A percentile compares a stretch with the other conserved stretches of the same genome.
phyloP scores from a whole-genome alignment of 2,888 invertebrate species.

The Bibio marci region DNA sequence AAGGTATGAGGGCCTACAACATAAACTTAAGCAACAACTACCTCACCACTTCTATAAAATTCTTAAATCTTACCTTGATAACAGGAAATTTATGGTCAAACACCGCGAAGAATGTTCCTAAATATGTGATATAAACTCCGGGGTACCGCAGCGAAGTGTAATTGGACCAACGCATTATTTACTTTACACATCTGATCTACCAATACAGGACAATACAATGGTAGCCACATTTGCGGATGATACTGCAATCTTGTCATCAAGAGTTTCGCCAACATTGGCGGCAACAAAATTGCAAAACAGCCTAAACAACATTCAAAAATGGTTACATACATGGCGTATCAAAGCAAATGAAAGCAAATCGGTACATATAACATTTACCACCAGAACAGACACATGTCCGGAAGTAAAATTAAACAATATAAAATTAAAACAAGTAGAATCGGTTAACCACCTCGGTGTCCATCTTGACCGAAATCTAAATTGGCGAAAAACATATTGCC shows the following conservation, averaged over 20 bases:
- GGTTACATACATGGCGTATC: background rate
- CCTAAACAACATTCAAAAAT: background rate
- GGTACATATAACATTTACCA: background rate
- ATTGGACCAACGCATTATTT: too few species aligned
- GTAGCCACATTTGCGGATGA: too few species aligned
- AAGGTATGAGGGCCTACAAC: background rate
- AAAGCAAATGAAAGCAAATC: background rate
- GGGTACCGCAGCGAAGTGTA: slow-evolving; percentile 12
- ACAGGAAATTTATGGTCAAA: slow-evolving; percentile 6
- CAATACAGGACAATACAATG: too few species aligned
- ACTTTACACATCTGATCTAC: too few species aligned
- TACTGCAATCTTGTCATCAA: too few species aligned
- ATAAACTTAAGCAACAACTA: background rate
- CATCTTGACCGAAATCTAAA: too few species aligned
- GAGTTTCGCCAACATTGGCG: too few species aligned
- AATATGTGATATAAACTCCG: background rate
- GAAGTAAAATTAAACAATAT: too few species aligned
- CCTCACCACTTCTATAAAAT: background rate
- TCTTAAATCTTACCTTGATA: slow-evolving; percentile 3
- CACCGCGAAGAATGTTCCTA: slow-evolving; percentile 4
- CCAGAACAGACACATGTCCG: background rate
- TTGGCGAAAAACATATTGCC: too few species aligned
- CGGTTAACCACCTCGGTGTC: too few species aligned
- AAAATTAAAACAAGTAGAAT: too few species aligned
- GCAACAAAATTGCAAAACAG: too few species aligned